Evolutionary conservation across 2,113 vertebrate species (phyloP), one percentile per base, ranked within the genome.

Genomic region (Gallinago media): DNA sequence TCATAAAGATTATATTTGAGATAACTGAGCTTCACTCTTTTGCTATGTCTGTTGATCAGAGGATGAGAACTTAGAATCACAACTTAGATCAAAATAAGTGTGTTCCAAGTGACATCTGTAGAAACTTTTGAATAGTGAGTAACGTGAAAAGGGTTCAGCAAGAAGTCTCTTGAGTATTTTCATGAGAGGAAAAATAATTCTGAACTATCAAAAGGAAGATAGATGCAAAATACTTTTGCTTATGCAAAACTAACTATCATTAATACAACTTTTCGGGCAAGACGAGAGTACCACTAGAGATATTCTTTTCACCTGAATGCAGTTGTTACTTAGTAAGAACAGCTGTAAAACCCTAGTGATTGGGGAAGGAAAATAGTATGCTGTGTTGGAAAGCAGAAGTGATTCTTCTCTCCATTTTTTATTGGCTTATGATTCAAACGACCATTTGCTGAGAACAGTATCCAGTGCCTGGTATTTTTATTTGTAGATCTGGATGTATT

Each of bases 141-240:
- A 40, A 73, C 38, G 16, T 74, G 26, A 80, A 93, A 75, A 58
- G 14, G 7, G 15, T 80, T 78, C 59, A 83, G 74, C 17, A n/a
- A 85, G 32, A 52, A 67, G 54, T 47, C 10, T 86, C 80, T 59
- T 66, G 40, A 83, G 50, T 49, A 40, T 85, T 86, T 95, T 85
- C 47, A 87, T 44, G 36, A 94, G 32, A 54, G 44, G 70, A 73
- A 95, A 95, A 96, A 32, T 55, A 65, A 40, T 68, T 92, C 67
- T 67, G 77, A 59, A 52, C 62, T 83, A 89, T 47, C 49, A 94
- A 95, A 96, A 95, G 73, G 54, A 95, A 17, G 13, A 26, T 56
- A 70, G n/a, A 54, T 83, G 36, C 20, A 71, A 75, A 63, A 49
- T 54, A 54, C 29, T 54, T 54, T 29, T 83, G 19, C 6, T 61